phyloP scores from a whole-genome alignment of 2,888 invertebrate species.

The Pecten maximus region DNA sequence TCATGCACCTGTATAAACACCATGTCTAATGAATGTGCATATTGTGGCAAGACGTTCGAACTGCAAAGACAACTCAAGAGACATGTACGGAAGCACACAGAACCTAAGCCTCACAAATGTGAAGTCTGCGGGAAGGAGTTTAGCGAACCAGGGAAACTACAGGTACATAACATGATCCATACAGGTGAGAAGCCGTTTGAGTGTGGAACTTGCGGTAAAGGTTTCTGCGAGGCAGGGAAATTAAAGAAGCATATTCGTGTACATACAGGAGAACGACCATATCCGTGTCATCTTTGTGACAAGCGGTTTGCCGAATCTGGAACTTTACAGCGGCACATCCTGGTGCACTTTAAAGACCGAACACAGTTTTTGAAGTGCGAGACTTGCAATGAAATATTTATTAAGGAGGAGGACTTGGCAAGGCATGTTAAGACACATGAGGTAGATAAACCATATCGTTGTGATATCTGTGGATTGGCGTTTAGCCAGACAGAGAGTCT shows the following conservation, averaged over 20 bases:
- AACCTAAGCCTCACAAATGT: not conserved
- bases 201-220: not conserved
- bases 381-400: not conserved
- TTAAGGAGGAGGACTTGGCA: not conserved
- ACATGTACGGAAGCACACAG: not conserved
- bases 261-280: not conserved
- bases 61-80: not conserved
- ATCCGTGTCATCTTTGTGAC: not conserved
- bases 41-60: not conserved
- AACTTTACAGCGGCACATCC: not conserved
- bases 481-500: not conserved
- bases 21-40: not conserved
- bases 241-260: not conserved
- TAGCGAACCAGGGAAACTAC: not conserved
- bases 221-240: not conserved
- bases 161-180: not conserved
- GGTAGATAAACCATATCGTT: not conserved
- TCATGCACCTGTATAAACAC: too few species aligned
- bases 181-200: not conserved
- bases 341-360: not conserved
- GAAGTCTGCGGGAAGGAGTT: not conserved
- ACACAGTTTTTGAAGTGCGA: not conserved
- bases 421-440: not conserved
- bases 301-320: not conserved
- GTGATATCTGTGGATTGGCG: not conserved